Evolutionary conservation across 1,140 invertebrate genomes (phyloP).

Genomic region (Hermetia illucens): DNA sequence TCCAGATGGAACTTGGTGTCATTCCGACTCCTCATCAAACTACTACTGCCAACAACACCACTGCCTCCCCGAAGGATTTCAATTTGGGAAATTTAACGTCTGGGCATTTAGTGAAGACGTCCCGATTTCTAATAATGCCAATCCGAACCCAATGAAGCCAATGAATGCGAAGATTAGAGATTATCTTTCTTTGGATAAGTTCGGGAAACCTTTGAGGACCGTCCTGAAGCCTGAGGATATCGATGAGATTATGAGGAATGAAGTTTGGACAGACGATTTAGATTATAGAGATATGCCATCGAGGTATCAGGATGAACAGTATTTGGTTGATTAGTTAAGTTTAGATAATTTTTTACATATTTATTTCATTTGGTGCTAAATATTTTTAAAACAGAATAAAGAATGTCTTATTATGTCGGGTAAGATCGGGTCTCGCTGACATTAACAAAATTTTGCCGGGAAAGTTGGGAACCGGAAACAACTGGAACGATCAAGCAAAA

Average conservation of each 20-base stretch:
- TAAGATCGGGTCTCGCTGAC: too few relatives aligned
- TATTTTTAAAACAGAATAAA: too few relatives aligned
- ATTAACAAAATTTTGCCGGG: too few relatives aligned
- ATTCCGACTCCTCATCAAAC: constrained; percentile 42
- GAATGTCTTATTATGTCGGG: too few relatives aligned
- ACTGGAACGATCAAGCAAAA: too few relatives aligned
- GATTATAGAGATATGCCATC: constrained; percentile 1
- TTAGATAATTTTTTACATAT: too few relatives aligned
- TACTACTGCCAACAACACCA: constrained; percentile 61
- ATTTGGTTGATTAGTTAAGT: neutral
- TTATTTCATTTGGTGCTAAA: too few relatives aligned
- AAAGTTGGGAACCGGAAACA: too few relatives aligned
- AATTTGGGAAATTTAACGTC: constrained; percentile 15
- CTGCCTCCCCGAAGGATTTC: constrained; percentile 46
- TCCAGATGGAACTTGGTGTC: constrained; percentile 70
- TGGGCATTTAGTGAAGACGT: constrained; percentile 33
- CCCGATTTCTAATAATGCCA: constrained; percentile 42
- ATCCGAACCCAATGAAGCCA: constrained; percentile 19
- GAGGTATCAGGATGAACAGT: neutral
- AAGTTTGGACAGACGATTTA: neutral
- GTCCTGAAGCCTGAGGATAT: constrained; percentile 29
- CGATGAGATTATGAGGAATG: neutral
- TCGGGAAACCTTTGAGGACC: constrained; percentile 42
- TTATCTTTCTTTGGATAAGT: constrained; percentile 42
- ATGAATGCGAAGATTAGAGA: constrained; percentile 36